A percentile compares a stretch with the other conserved stretches of the same genome.
These are phyloP conservation scores for Chloromyia formosa DNA, from an alignment of 2,888 invertebrate genomes.

Conservation along the genomic window DNA sequence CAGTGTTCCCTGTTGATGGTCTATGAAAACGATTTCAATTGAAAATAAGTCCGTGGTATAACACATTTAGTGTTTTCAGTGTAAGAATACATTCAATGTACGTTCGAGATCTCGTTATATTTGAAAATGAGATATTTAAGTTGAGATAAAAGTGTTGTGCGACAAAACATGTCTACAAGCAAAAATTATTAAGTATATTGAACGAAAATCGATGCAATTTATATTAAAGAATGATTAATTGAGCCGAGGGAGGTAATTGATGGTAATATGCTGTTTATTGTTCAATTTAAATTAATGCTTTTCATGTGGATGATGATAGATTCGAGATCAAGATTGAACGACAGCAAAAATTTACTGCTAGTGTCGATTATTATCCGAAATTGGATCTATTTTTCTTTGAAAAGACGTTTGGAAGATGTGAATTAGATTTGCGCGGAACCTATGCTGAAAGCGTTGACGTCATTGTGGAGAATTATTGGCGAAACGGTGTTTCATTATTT, in stretches of 20 bases:
- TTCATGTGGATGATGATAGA: neutral
- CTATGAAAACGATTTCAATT: neutral
- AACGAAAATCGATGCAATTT: constrained; percentile 33
- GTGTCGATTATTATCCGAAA: too few relatives aligned
- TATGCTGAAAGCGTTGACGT: too few relatives aligned
- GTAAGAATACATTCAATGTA: neutral
- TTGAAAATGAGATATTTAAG: neutral
- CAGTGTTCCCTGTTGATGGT: neutral
- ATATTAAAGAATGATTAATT: constrained; percentile 33
- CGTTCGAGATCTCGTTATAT: neutral
- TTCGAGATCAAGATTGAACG: constrained; percentile 8
- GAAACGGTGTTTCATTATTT: too few relatives aligned
- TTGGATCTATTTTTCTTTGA: too few relatives aligned
- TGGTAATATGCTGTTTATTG: constrained; percentile 25
- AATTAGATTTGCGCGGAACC: too few relatives aligned
- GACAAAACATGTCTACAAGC: constrained; percentile 31
- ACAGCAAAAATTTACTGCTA: neutral
- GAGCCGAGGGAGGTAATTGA: constrained; percentile 34
- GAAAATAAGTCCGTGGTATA: neutral
- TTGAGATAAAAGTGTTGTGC: constrained; percentile 15
- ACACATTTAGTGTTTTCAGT: neutral
- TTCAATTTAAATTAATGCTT: constrained; percentile 15
- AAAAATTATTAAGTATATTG: constrained; percentile 33
- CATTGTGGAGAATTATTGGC: too few relatives aligned
- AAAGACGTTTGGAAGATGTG: too few relatives aligned